phyloP scores from a whole-genome alignment of 2,797 vertebrate species.

The Myotis myotis region DNA sequence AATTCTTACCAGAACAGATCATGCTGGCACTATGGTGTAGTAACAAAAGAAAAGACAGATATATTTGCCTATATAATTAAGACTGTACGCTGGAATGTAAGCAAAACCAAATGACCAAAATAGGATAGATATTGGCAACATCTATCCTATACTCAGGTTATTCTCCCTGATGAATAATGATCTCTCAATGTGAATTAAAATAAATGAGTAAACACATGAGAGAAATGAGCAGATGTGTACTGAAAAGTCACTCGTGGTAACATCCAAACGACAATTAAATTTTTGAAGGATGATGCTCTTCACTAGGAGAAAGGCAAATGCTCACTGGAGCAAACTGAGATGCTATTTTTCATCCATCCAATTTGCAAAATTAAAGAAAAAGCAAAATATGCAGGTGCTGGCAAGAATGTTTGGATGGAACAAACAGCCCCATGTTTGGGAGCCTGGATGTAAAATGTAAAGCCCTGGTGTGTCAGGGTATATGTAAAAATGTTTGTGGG shows the following conservation, averaged over 20 bases:
- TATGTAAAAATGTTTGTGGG: background rate
- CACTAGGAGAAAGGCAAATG: background rate
- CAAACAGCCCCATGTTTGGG: background rate
- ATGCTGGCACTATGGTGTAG: background rate
- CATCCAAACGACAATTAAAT: background rate
- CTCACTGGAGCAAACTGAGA: background rate
- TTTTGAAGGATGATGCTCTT: background rate
- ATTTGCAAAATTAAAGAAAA: background rate
- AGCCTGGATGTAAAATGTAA: background rate
- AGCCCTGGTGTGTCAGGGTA: accelerated
- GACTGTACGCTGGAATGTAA: background rate
- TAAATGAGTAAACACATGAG: background rate
- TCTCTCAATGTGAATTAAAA: background rate
- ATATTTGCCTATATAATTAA: background rate
- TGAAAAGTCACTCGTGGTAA: background rate
- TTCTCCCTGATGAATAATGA: background rate
- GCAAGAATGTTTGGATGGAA: background rate
- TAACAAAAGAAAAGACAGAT: background rate
- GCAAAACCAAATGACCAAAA: background rate
- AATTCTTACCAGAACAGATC: background rate
- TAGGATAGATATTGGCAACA: background rate
- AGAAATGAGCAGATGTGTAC: background rate
- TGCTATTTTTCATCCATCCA: background rate
- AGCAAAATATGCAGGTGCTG: background rate
- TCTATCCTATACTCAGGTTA: background rate